A percentile compares a stretch with the other conserved stretches of the same genome.
Evolutionary conservation across 1,140 invertebrate genomes (phyloP).

Genomic region (Colletes gigas): DNA sequence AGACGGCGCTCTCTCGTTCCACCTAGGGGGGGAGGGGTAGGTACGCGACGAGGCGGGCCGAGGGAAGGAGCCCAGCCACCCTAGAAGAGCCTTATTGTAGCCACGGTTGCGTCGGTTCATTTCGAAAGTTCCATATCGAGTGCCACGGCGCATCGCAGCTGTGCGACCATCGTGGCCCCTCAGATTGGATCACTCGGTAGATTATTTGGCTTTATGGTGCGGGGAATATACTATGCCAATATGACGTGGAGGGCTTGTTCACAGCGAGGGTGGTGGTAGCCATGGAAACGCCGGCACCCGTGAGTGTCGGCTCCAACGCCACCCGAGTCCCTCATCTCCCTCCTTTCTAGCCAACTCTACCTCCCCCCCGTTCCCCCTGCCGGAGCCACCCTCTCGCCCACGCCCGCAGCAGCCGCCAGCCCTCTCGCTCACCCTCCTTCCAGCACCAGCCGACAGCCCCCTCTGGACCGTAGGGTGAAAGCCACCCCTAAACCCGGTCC

Average conservation of each 20-base stretch:
- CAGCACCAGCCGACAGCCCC: slow-evolving; percentile 57
- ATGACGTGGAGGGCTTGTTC: slow-evolving; percentile 81
- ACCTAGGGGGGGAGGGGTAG: too few species aligned
- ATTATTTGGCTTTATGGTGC: slow-evolving; percentile 80
- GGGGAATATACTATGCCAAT: slow-evolving; percentile 81
- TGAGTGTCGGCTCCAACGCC: slow-evolving; percentile 83
- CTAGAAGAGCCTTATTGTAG: slow-evolving; percentile 1
- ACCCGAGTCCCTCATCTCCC: slow-evolving; percentile 79
- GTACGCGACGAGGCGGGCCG: too few species aligned
- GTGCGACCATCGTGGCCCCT: slow-evolving; percentile 41
- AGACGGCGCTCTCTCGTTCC: too few species aligned
- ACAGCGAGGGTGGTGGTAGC: slow-evolving; percentile 81
- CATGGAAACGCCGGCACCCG: slow-evolving; percentile 82
- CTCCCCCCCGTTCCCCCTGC: slow-evolving; percentile 29
- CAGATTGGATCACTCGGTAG: slow-evolving; percentile 77
- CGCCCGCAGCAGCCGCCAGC: slow-evolving; percentile 32
- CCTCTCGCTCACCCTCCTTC: slow-evolving; percentile 53
- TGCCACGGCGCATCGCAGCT: slow-evolving; percentile 29
- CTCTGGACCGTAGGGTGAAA: slow-evolving; percentile 71
- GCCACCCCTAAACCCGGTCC: slow-evolving; percentile 75
- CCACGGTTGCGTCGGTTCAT: not conserved
- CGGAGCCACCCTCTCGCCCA: slow-evolving; percentile 60
- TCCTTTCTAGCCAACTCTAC: slow-evolving; percentile 59
- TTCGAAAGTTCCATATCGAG: slow-evolving; percentile 15
- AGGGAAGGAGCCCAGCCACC: not conserved